Base-by-base conservation (phyloP, 2,888 invertebrate species). In the Andrena fulva region DNA sequence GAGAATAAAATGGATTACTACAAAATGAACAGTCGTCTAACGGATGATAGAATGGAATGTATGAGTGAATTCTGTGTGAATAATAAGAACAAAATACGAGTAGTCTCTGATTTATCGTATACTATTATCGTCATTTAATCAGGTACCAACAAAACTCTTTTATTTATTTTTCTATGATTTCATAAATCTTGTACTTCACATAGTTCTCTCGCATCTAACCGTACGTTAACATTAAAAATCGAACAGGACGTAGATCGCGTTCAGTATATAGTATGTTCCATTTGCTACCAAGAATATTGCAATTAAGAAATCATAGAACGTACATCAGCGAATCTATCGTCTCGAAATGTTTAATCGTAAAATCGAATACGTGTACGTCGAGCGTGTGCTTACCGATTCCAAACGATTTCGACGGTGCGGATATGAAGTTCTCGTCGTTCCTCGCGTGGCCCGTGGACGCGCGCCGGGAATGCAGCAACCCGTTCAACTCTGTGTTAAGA, bases 301-400 rank as follows among this genome's bases (percentile, higher is more conserved):
- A 62, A 80, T 87, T 85, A 80, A 82, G 79, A 87, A 85, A 87
- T 88, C 88, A 87, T 87, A 86, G 82, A 88, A 86, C 59, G 60
- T 59, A 59, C 72, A 62, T 68, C 20, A 59, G 20, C 63, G 63
- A 74, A 50, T 56, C 64, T 66, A 64, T 63, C 20, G 7, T 62
- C 62, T 24, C 29, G 33, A 74, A 62, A 66, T 33, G 29, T 78
- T 35, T 74, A 24, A 48, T 33, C 12, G 35, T 60, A 62, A 71
- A 29, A 66, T 77, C 59, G 24, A 69, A 48, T 27, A 12, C 0
- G 31, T 62, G 2, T n/a, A 7, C 29, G 71, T 24, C 29, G 60
- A 52, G 66, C 95, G 94, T 94, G 95, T 88, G 94, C 97, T 95
- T 95, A 98, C 98, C 97, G 90, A 98, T 96, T 94, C 97, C 97